Conservation (phyloP, 2,113 vertebrate genomes). For the Coptodon bakossiorum region DNA sequence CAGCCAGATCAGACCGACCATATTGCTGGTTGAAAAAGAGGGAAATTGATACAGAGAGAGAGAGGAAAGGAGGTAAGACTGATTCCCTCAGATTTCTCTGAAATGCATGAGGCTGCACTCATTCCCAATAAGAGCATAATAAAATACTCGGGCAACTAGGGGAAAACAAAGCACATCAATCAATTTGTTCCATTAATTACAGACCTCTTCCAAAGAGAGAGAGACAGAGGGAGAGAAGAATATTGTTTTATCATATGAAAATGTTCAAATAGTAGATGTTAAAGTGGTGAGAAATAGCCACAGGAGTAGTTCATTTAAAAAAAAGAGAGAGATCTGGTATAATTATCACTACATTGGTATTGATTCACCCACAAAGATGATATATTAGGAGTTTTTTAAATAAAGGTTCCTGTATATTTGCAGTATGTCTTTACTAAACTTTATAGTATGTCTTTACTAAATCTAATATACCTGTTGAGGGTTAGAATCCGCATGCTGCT, state of each 20-base stretch:
- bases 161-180: slow-evolving; percentile 43
- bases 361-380: neutral
- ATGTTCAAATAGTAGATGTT: neutral
- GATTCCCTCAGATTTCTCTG: neutral
- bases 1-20: slow-evolving; percentile 96
- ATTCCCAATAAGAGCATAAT: slow-evolving; percentile 19
- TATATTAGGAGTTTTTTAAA: neutral
- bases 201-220: neutral
- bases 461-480: slow-evolving; percentile 73
- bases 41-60: neutral
- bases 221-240: neutral
- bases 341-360: neutral
- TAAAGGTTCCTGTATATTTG: neutral
- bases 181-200: slow-evolving; percentile 55
- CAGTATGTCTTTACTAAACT: neutral
- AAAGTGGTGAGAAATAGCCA: neutral
- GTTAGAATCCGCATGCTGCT: slow-evolving; percentile 93
- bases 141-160: neutral
- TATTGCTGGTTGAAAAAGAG: slow-evolving; percentile 76
- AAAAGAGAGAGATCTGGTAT: neutral
- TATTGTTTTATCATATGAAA: slow-evolving; percentile 13
- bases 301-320: neutral
- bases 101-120: neutral
- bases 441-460: neutral
- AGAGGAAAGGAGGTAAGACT: neutral